These are phyloP conservation scores for Plectus sambesii DNA, from an alignment of 1,140 invertebrate species.

Conservation along the genomic window DNA sequence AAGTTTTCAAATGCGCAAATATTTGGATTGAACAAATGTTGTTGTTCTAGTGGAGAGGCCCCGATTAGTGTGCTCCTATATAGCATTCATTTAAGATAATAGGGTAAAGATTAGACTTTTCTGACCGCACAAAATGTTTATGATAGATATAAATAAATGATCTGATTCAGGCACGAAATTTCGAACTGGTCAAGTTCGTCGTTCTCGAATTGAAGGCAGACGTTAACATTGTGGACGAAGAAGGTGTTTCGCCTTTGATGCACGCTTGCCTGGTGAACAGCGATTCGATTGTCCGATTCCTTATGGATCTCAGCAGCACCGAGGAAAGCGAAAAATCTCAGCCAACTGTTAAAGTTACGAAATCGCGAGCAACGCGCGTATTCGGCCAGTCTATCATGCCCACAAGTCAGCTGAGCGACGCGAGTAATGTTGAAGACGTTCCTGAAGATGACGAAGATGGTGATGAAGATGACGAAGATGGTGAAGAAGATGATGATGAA, in stretches of 20 bases:
- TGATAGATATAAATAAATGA: too few relatives aligned
- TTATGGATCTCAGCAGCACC: not conserved
- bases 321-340: constrained; percentile 23
- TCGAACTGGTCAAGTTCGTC: constrained; percentile 45
- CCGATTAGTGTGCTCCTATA: too few relatives aligned
- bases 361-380: not conserved
- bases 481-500: constrained; percentile 26
- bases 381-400: too few relatives aligned
- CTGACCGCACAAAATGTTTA: too few relatives aligned
- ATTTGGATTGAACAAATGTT: too few relatives aligned
- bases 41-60: too few relatives aligned
- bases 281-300: constrained; percentile 18
- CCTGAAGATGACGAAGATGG: constrained; percentile 38
- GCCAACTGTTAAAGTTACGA: constrained; percentile 28
- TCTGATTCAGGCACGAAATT: constrained; percentile 44
- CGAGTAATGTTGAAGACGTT: not conserved
- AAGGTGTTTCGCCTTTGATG: constrained; percentile 51
- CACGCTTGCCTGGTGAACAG: constrained; percentile 49
- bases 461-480: constrained; percentile 19
- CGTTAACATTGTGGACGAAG: constrained; percentile 48
- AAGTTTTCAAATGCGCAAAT: too few relatives aligned
- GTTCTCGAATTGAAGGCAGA: constrained; percentile 45
- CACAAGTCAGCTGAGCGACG: not conserved
- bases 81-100: too few relatives aligned
- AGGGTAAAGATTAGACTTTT: too few relatives aligned